Percentiles rank a stretch among this genome's conserved stretches.
Evolutionary conservation across 2,888 invertebrate species (phyloP).

Genomic region (Volucella zonaria): DNA sequence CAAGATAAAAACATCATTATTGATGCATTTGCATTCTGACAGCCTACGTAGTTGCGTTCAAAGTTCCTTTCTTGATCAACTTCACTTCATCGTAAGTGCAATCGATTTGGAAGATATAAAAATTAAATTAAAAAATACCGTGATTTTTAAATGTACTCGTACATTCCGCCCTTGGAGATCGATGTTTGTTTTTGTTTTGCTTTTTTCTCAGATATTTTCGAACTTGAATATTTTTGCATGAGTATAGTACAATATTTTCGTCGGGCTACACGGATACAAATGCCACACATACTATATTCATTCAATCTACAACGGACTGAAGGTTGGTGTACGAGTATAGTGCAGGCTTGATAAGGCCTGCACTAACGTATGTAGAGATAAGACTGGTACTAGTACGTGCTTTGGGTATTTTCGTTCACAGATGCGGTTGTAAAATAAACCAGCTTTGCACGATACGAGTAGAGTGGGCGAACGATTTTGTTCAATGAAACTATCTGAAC

Average conservation of each 20-base stretch:
- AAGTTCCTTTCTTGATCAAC: background rate
- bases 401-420: no score
- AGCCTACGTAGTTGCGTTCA: background rate
- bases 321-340: background rate
- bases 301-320: background rate
- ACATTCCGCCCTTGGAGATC: background rate
- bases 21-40: background rate
- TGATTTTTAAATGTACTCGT: conserved; percentile 7
- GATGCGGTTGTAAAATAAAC: background rate
- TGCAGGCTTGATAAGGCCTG: background rate
- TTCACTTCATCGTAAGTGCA: background rate
- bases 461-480: background rate
- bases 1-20: background rate
- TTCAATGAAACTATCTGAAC: conserved; percentile 4
- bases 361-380: background rate
- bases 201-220: background rate
- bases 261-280: background rate
- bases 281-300: background rate
- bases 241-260: background rate
- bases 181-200: background rate
- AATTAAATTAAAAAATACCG: background rate
- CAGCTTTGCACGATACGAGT: background rate
- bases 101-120: background rate
- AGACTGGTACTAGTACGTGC: background rate
- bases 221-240: background rate